A percentile compares a stretch with the other conserved stretches of the same genome.
phyloP scores from a whole-genome alignment of 2,797 vertebrate genomes.

The Botia almorhae region DNA sequence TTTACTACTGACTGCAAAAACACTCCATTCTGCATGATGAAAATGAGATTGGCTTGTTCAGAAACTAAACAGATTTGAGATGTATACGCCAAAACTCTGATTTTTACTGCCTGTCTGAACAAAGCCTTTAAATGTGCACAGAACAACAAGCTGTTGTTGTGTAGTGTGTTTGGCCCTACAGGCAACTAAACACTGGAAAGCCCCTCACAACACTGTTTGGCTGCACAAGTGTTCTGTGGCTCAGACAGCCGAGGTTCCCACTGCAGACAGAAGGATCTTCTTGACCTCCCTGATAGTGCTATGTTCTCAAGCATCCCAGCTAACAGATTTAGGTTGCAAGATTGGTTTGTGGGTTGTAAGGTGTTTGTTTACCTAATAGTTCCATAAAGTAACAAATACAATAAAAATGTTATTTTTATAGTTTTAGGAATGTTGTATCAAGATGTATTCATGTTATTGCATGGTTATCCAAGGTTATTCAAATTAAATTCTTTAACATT shows the following conservation, averaged over 20 bases:
- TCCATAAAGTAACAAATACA: no score
- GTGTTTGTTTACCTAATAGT: no score
- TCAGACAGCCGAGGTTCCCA: background rate
- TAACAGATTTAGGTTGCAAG: no score
- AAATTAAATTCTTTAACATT: no score
- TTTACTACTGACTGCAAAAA: background rate
- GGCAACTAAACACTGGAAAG: background rate
- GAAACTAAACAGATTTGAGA: background rate
- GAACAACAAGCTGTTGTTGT: background rate
- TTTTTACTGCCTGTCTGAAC: background rate
- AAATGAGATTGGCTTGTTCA: background rate
- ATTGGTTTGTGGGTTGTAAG: no score
- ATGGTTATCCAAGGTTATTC: no score
- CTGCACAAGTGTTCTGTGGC: background rate
- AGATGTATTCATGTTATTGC: no score
- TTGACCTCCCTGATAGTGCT: conserved; percentile 23
- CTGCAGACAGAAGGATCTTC: background rate
- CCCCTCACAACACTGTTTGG: background rate
- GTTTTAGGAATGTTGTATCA: no score
- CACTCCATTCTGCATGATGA: background rate
- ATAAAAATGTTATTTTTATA: no score
- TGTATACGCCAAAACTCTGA: background rate
- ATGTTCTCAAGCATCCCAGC: conserved; percentile 7
- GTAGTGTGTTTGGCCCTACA: background rate
- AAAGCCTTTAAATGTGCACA: no score